These are phyloP conservation scores for Hypena proboscidalis DNA, from an alignment of 2,888 invertebrate genomes.

Conservation along the genomic window DNA sequence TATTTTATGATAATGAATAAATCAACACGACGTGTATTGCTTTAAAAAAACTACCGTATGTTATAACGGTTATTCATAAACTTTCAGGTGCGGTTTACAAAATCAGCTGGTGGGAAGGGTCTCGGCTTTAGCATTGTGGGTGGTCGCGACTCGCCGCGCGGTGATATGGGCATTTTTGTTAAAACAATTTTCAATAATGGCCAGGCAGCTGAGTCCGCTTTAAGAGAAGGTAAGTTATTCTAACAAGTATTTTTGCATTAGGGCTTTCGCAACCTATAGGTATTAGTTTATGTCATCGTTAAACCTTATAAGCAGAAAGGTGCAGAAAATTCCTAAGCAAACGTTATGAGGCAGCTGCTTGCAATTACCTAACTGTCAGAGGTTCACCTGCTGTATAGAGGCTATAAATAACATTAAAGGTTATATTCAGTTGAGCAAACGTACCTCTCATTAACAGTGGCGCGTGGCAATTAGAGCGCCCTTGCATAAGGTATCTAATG, in stretches of 20 bases:
- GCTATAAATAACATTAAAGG: slow-evolving; percentile 43
- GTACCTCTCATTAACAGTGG: slow-evolving; percentile 32
- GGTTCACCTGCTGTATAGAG: slow-evolving; percentile 47
- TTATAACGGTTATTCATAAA: slow-evolving; percentile 10
- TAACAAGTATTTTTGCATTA: not conserved
- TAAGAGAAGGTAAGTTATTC: slow-evolving; percentile 89
- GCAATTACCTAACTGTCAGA: slow-evolving; percentile 28
- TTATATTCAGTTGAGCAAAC: slow-evolving; percentile 32
- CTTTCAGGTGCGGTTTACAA: slow-evolving; percentile 87
- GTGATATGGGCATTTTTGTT: slow-evolving; percentile 95
- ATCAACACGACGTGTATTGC: too few relatives aligned
- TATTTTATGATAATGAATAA: not conserved
- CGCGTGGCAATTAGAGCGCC: slow-evolving; percentile 47
- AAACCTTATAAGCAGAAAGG: slow-evolving; percentile 24
- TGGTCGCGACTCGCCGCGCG: slow-evolving; percentile 93
- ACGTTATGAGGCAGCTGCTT: slow-evolving; percentile 64
- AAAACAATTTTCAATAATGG: slow-evolving; percentile 94
- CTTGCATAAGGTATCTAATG: slow-evolving; percentile 46
- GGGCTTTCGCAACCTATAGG: too few relatives aligned
- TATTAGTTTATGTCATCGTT: slow-evolving; percentile 1
- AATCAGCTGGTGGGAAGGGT: slow-evolving; percentile 93
- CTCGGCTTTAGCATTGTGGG: slow-evolving; percentile 96
- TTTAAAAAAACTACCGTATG: not conserved
- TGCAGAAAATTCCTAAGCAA: slow-evolving; percentile 37
- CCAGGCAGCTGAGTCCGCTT: slow-evolving; percentile 92